Base-by-base conservation (phyloP, 1,140 invertebrate genomes). In the Pseudoatta argentina region DNA sequence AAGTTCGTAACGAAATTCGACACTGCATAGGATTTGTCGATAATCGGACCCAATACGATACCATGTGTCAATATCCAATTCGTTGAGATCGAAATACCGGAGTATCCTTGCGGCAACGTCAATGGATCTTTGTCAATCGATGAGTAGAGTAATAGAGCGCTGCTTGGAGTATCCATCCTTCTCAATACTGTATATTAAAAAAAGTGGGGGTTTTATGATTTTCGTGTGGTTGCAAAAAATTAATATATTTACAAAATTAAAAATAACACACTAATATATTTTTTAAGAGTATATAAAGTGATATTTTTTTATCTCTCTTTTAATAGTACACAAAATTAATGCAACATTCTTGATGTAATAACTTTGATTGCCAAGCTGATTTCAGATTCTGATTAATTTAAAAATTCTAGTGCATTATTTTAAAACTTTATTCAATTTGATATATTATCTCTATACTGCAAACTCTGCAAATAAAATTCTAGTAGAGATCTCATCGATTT, bases 41-140 rank as follows among this genome's bases (percentile, higher is more conserved):
- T n/a, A 18, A 79, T 27, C 0, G 95, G 93, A 2, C 94, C 94
- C n/a, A 96, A 89, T 4, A 96, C 94, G 7, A 94, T 95, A 7
- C 96, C 96, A 71, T 96, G 96, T 0, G 95, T 95, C 2, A 96
- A 92, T 3, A 96, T 94, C 95, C 96, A 96, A 44, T 94, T 91
- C 3, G 95, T 91, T 16, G 94, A 94, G 85, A 96, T 96, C 63
- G 94, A 94, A 24, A 96, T 95, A 8, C 96, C 96, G 24, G 96
- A 96, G 78, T 81, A 77, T 0, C 92, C 92, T n/a, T 51, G 83
- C 18, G 21, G 59, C 4, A 57, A n/a, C 1, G 30, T 67, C 2
- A 61, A 66, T 8, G 39, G 0, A 39, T 51, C 55, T 57, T 91
- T 85, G 7, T 30, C 64, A n/a, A 18, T 48, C 3, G 64, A 78